Conservation (phyloP, 1,140 invertebrate species). For the Mizuhopecten yessoensis region DNA sequence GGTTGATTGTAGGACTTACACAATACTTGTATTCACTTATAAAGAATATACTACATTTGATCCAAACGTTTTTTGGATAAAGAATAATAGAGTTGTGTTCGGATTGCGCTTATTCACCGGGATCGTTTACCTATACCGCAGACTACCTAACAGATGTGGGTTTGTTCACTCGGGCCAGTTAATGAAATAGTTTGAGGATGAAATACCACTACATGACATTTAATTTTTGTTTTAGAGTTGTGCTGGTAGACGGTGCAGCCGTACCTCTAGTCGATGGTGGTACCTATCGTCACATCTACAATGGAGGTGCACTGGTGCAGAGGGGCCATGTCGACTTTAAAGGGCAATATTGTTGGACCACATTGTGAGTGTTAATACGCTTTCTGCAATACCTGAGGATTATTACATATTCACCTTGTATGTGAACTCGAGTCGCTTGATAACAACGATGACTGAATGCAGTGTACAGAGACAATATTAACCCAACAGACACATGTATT, state of each 20-base stretch:
- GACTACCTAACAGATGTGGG: background rate
- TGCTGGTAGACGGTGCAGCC: background rate
- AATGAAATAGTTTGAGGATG: constrained; percentile 35
- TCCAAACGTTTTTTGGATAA: constrained; percentile 9
- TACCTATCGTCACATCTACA: constrained; percentile 1
- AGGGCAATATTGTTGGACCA: background rate
- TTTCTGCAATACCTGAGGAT: too few relatives aligned
- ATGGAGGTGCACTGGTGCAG: background rate
- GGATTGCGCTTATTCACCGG: constrained; percentile 14
- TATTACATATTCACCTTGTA: too few relatives aligned
- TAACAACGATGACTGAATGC: too few relatives aligned
- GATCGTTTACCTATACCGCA: background rate
- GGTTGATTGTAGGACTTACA: background rate
- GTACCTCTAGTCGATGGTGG: background rate
- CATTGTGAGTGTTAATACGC: background rate
- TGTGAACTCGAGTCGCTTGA: too few relatives aligned
- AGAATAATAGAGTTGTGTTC: constrained; percentile 23
- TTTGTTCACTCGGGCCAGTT: constrained; percentile 5
- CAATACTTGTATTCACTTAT: constrained; percentile 21
- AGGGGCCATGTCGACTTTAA: background rate
- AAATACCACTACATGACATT: constrained; percentile 39
- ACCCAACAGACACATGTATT: too few relatives aligned
- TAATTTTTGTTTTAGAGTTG: constrained; percentile 10
- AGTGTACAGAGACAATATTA: too few relatives aligned
- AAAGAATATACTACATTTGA: background rate